Percentiles rank a stretch among this genome's conserved stretches.
phyloP scores from a whole-genome alignment of 1,140 invertebrate species.

The Gonioctena quinquepunctata region DNA sequence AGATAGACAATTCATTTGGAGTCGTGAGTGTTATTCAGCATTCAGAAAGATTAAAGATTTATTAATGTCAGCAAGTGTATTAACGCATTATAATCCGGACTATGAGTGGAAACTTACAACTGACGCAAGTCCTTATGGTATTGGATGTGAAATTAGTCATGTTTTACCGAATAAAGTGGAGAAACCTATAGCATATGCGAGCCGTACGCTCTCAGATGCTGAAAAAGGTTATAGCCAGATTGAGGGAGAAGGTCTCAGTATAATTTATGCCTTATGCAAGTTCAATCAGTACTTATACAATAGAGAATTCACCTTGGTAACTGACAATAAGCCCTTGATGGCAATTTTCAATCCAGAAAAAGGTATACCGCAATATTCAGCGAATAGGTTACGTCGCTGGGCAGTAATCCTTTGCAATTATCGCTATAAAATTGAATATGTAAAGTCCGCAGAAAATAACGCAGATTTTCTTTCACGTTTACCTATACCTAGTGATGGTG shows the following conservation, averaged over 20 bases:
- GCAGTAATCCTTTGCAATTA: slow-evolving; percentile 17
- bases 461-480: slow-evolving; percentile 12
- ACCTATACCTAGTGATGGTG: too few species aligned
- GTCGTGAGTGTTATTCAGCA: not conserved
- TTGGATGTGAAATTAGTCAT: not conserved
- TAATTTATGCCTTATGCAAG: slow-evolving; percentile 8
- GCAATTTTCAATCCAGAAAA: slow-evolving; percentile 8
- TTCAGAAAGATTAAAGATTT: not conserved
- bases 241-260: slow-evolving; percentile 2
- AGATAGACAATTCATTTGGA: not conserved
- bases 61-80: not conserved
- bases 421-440: slow-evolving; percentile 12
- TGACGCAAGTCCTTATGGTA: not conserved
- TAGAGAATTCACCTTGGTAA: slow-evolving; percentile 4
- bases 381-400: slow-evolving; percentile 12
- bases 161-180: not conserved
- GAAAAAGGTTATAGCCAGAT: not conserved
- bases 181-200: not conserved
- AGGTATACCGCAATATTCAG: slow-evolving; percentile 15
- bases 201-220: not conserved
- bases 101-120: not conserved
- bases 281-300: not conserved
- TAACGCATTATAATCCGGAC: not conserved
- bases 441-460: slow-evolving; percentile 15
- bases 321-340: slow-evolving; percentile 15